Percentiles rank a stretch among this genome's conserved stretches.
These are phyloP conservation scores for Zelleria hepariella DNA, from an alignment of 2,888 invertebrate species.

Conservation along the genomic window DNA sequence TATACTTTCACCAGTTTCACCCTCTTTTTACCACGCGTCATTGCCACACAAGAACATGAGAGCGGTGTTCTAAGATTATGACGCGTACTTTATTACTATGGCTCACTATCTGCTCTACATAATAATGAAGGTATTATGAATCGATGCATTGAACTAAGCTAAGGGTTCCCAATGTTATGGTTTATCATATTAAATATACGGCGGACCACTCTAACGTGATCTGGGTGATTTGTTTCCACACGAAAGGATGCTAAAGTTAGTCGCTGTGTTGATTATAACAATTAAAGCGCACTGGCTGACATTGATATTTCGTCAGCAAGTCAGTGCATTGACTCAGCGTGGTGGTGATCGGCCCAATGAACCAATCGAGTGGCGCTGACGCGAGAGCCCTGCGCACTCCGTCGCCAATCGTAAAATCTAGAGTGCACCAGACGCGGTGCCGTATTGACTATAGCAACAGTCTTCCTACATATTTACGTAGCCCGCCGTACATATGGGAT, in stretches of 20 bases:
- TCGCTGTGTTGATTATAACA: neutral
- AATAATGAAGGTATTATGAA: neutral
- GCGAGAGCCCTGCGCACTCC: neutral
- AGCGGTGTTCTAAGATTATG: neutral
- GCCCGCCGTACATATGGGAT: neutral
- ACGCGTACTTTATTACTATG: neutral
- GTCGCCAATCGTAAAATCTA: constrained; percentile 7
- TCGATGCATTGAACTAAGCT: too few relatives aligned
- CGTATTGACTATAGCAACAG: neutral
- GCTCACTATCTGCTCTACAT: neutral
- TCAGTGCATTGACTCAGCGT: neutral
- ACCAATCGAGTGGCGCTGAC: neutral
- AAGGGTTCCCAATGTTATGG: neutral
- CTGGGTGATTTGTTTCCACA: neutral
- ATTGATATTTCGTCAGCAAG: neutral
- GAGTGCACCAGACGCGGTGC: constrained; percentile 6
- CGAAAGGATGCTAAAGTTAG: neutral
- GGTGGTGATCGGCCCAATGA: neutral
- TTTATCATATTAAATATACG: neutral
- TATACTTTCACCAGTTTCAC: neutral
- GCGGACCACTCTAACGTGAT: neutral
- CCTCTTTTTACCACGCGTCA: neutral
- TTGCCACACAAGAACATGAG: neutral
- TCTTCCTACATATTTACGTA: neutral
- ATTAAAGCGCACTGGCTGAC: neutral